A percentile compares a stretch with the other conserved stretches of the same genome.
phyloP scores from a whole-genome alignment of 1,140 invertebrate genomes.

The Orussus abietinus region DNA sequence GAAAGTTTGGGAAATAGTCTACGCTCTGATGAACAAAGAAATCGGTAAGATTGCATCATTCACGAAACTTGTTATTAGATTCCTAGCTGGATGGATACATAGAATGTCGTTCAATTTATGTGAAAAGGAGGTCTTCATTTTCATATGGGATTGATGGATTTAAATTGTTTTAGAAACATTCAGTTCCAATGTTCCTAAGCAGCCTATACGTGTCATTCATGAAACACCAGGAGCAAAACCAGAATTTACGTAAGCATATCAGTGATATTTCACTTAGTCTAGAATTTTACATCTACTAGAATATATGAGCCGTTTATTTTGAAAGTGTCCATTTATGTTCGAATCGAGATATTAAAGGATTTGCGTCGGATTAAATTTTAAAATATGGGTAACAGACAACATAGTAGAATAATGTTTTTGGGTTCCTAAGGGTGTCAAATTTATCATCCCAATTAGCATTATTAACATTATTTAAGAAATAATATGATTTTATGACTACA shows the following conservation, averaged over 20 bases:
- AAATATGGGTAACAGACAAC: no score
- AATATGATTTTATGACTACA: no score
- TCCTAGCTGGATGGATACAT: not conserved
- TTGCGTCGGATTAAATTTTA: no score
- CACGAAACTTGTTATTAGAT: not conserved
- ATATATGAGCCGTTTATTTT: no score
- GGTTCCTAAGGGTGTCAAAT: no score
- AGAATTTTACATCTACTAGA: no score
- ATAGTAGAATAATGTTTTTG: no score
- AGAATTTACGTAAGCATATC: constrained; percentile 55
- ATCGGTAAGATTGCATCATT: constrained; percentile 49
- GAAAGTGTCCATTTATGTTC: no score
- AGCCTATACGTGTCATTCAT: constrained; percentile 78
- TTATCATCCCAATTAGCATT: no score
- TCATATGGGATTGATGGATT: not conserved
- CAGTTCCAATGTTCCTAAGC: constrained; percentile 79
- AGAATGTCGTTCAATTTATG: not conserved
- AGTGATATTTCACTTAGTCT: no score
- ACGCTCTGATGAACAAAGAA: constrained; percentile 69
- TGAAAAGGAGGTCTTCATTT: not conserved
- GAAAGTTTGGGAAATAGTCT: constrained; percentile 80
- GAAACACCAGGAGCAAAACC: constrained; percentile 65
- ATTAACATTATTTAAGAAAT: no score
- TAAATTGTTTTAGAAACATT: constrained; percentile 60
- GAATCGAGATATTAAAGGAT: no score